Conservation (phyloP, 1,140 invertebrate species). For the Cepaea nemoralis region DNA sequence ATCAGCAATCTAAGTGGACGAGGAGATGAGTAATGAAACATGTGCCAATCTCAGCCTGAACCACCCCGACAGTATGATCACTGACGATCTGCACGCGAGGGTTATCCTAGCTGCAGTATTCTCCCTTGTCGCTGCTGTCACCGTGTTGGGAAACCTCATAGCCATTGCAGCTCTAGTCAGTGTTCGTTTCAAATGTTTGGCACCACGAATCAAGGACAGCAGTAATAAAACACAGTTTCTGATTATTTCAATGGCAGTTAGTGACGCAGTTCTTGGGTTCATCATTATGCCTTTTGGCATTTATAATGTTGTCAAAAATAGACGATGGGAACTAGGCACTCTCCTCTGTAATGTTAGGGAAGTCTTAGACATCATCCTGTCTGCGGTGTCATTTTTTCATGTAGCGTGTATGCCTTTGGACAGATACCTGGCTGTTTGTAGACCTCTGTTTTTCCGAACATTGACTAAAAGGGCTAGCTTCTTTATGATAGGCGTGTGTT, state of each 20-base stretch:
- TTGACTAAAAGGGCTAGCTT: background rate
- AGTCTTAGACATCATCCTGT: background rate
- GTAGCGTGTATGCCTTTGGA: slow-evolving; percentile 17
- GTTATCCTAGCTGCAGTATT: too few species aligned
- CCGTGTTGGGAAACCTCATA: background rate
- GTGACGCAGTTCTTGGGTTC: background rate
- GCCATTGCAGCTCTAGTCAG: background rate
- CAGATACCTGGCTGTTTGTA: slow-evolving; percentile 18
- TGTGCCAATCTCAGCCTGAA: too few species aligned
- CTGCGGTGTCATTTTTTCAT: slow-evolving; percentile 17
- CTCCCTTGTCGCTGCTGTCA: background rate
- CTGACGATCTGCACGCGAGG: too few species aligned
- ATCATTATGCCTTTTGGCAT: slow-evolving; percentile 12
- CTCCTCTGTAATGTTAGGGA: background rate
- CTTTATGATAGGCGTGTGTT: background rate
- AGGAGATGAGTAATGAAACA: too few species aligned
- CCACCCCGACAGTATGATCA: too few species aligned
- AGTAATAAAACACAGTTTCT: background rate
- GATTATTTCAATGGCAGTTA: slow-evolving; percentile 13
- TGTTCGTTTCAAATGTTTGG: background rate
- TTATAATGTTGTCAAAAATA: background rate
- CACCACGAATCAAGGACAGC: background rate
- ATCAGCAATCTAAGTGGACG: too few species aligned
- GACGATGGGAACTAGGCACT: background rate
- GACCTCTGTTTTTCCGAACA: background rate